phyloP scores from a whole-genome alignment of 1,140 invertebrate species.

The Stenopsyche tienmushanensis region DNA sequence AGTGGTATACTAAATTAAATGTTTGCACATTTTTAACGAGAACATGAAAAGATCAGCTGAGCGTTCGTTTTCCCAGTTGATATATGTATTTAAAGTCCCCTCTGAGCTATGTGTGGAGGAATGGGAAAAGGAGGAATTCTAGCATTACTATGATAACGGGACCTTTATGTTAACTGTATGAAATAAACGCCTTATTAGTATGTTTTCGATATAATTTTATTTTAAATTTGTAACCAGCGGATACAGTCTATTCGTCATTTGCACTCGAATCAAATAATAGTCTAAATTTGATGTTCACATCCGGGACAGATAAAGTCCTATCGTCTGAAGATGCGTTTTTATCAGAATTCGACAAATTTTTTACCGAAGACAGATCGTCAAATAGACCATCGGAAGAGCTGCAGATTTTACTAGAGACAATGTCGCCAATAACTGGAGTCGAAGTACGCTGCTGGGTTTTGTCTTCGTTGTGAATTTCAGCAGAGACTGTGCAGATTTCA shows the following conservation, averaged over 20 bases:
- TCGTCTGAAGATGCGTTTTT: constrained; percentile 52
- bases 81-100: too few relatives aligned
- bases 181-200: too few relatives aligned
- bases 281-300: constrained; percentile 51
- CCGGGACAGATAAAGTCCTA: constrained; percentile 53
- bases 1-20: too few relatives aligned
- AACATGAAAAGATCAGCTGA: too few relatives aligned
- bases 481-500: constrained; percentile 42
- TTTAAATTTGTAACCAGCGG: too few relatives aligned
- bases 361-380: constrained; percentile 57
- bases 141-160: too few relatives aligned
- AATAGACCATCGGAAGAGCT: constrained; percentile 50
- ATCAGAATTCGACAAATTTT: constrained; percentile 51
- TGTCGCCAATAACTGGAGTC: constrained; percentile 55
- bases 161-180: too few relatives aligned
- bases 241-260: neutral
- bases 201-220: too few relatives aligned
- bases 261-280: constrained; percentile 43
- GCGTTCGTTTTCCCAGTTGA: too few relatives aligned
- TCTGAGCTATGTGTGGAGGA: too few relatives aligned
- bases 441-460: constrained; percentile 50
- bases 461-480: constrained; percentile 45
- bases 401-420: constrained; percentile 47
- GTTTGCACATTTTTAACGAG: too few relatives aligned
- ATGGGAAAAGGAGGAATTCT: too few relatives aligned